phyloP scores from a whole-genome alignment of 1,140 invertebrate genomes.

The Heliothis virescens region DNA sequence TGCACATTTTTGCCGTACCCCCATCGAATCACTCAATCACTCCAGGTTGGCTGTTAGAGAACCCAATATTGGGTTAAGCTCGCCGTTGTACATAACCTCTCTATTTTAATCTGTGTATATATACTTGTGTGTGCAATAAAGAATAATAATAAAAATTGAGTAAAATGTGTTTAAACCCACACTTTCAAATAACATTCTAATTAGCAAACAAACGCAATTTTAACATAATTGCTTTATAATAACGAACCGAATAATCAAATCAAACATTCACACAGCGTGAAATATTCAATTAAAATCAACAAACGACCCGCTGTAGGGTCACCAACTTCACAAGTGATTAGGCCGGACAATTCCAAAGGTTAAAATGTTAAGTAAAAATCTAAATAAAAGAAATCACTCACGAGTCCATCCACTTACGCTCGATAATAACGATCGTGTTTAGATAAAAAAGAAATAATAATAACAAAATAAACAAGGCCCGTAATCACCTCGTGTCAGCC shows the following conservation, averaged over 20 bases:
- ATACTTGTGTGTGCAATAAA: too few species aligned
- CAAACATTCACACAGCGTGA: not conserved
- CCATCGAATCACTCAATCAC: too few species aligned
- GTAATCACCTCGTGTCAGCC: conserved; percentile 82
- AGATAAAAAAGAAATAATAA: conserved; percentile 84
- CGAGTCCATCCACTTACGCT: conserved; percentile 66
- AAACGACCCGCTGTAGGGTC: conserved; percentile 36
- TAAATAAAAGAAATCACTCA: conserved; percentile 55
- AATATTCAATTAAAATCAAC: conserved; percentile 44
- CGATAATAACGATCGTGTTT: conserved; percentile 85
- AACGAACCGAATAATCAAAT: conserved; percentile 20
- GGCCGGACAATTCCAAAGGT: conserved; percentile 35
- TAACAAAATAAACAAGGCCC: conserved; percentile 82
- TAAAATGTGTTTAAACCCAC: too few species aligned
- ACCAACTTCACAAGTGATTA: conserved; percentile 49
- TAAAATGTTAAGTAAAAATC: conserved; percentile 38
- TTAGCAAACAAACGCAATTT: not conserved
- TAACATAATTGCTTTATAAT: conserved; percentile 4
- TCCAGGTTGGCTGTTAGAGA: too few species aligned
- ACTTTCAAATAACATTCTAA: not conserved
- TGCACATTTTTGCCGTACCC: too few species aligned
- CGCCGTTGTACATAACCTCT: too few species aligned
- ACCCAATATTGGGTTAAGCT: too few species aligned
- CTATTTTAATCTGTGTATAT: too few species aligned
- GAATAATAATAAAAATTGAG: too few species aligned